phyloP scores from a whole-genome alignment of 2,888 invertebrate species.

The Incurvaria masculella region DNA sequence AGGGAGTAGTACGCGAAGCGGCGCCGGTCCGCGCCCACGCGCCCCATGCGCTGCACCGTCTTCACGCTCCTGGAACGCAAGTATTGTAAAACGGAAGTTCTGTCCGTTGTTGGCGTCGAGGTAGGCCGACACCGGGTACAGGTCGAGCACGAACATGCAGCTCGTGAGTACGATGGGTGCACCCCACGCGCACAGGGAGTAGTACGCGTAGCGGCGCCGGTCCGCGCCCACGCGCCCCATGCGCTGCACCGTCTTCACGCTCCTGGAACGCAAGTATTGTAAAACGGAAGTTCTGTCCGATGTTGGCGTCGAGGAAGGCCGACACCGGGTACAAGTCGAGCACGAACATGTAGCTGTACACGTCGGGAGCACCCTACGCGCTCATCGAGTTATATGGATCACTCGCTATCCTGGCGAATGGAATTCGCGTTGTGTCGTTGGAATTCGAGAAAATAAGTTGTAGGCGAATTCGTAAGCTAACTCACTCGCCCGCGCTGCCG shows the following conservation, averaged over 20 bases:
- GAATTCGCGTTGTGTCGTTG: too few relatives aligned
- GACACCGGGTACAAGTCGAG: conserved; percentile 49
- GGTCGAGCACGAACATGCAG: conserved; percentile 53
- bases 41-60: conserved; percentile 42
- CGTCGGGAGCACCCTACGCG: conserved; percentile 65
- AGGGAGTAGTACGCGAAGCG: conserved; percentile 64
- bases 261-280: too few relatives aligned
- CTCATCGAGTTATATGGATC: conserved; percentile 69
- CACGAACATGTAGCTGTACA: conserved; percentile 55
- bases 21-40: conserved; percentile 43
- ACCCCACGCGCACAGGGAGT: conserved; percentile 72
- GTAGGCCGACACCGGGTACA: conserved; percentile 30
- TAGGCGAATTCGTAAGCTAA: too few relatives aligned
- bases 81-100: conserved; percentile 62
- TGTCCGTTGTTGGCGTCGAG: conserved; percentile 61
- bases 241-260: conserved; percentile 44
- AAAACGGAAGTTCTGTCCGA: conserved; percentile 62
- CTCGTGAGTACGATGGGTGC: conserved; percentile 55
- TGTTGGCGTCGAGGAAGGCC: conserved; percentile 50
- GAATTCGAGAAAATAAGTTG: too few relatives aligned
- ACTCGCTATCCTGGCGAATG: too few relatives aligned
- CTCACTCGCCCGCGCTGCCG: too few relatives aligned
- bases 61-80: conserved; percentile 53
- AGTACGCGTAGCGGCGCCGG: conserved; percentile 58
- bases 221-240: conserved; percentile 43